Percentiles rank a stretch among this genome's conserved stretches.
These are phyloP conservation scores for Pimephales promelas DNA, from an alignment of 2,113 vertebrate species.

Conservation along the genomic window DNA sequence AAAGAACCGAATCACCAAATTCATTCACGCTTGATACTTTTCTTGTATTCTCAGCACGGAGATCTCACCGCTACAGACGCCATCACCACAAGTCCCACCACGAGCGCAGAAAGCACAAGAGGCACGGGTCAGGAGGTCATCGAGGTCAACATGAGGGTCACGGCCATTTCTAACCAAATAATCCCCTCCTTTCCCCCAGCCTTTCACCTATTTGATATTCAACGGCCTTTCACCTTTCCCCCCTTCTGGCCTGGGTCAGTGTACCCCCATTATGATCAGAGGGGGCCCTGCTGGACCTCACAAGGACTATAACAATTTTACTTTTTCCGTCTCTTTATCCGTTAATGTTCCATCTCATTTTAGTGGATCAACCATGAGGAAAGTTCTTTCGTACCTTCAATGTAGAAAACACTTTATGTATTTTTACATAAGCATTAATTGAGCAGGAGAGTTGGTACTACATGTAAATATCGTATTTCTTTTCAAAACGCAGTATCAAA, in stretches of 20 bases:
- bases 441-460: conserved; percentile 64
- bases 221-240: conserved; percentile 12
- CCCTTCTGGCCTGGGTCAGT: conserved; percentile 55
- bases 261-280: conserved; percentile 64
- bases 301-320: conserved; percentile 68
- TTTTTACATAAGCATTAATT: conserved; percentile 64
- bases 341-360: conserved; percentile 53
- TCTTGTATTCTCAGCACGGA: conserved; percentile 76
- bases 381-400: conserved; percentile 62
- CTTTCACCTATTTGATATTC: conserved; percentile 42
- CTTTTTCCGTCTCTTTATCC: conserved; percentile 54
- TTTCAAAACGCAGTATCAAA: conserved; percentile 56
- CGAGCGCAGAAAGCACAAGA: conserved; percentile 89
- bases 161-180: conserved; percentile 76
- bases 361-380: conserved; percentile 56
- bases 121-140: conserved; percentile 75
- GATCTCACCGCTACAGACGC: conserved; percentile 84
- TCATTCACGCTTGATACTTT: conserved; percentile 41
- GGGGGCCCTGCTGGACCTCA: conserved; percentile 57
- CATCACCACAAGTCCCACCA: conserved; percentile 85
- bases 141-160: conserved; percentile 68
- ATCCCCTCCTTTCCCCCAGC: conserved; percentile 23
- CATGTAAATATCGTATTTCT: conserved; percentile 69
- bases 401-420: conserved; percentile 57
- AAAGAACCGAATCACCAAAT: conserved; percentile 28